Conservation (phyloP, 1,140 invertebrate genomes). For the Drosophila pachea region DNA sequence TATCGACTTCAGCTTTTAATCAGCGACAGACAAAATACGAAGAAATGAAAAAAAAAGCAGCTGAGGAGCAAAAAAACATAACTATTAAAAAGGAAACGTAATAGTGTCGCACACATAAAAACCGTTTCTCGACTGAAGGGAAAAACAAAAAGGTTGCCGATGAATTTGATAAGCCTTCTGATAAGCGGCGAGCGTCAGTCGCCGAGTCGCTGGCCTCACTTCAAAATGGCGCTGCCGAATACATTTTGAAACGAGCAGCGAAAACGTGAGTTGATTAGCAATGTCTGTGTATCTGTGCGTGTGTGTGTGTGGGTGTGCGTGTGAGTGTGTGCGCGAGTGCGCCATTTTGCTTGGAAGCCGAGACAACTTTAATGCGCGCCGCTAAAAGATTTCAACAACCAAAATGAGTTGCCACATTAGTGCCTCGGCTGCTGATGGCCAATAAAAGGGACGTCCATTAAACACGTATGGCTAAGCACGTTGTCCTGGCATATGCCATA, state of each 20-base stretch:
- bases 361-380: slow-evolving; percentile 64
- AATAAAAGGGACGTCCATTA: slow-evolving; percentile 56
- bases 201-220: slow-evolving; percentile 44
- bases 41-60: slow-evolving; percentile 19
- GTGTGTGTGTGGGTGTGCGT: slow-evolving; percentile 12
- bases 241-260: slow-evolving; percentile 75
- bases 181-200: slow-evolving; percentile 57
- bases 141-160: slow-evolving; percentile 48
- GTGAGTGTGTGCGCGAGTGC: slow-evolving; percentile 28
- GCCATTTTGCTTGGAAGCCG: slow-evolving; percentile 56
- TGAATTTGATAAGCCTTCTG: slow-evolving; percentile 73
- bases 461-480: slow-evolving; percentile 54
- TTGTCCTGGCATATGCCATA: slow-evolving; percentile 58
- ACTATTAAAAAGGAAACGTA: slow-evolving; percentile 59
- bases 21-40: slow-evolving; percentile 66
- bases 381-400: slow-evolving; percentile 55
- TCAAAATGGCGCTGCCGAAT: slow-evolving; percentile 76
- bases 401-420: slow-evolving; percentile 57
- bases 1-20: slow-evolving; percentile 70
- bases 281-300: slow-evolving; percentile 35
- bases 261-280: slow-evolving; percentile 77
- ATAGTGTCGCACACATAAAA: slow-evolving; percentile 56
- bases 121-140: slow-evolving; percentile 18
- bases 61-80: slow-evolving; percentile 21
- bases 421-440: slow-evolving; percentile 39